Evolutionary conservation across 2,797 vertebrate genomes (phyloP).

Genomic region (Enteromius radiatus): DNA sequence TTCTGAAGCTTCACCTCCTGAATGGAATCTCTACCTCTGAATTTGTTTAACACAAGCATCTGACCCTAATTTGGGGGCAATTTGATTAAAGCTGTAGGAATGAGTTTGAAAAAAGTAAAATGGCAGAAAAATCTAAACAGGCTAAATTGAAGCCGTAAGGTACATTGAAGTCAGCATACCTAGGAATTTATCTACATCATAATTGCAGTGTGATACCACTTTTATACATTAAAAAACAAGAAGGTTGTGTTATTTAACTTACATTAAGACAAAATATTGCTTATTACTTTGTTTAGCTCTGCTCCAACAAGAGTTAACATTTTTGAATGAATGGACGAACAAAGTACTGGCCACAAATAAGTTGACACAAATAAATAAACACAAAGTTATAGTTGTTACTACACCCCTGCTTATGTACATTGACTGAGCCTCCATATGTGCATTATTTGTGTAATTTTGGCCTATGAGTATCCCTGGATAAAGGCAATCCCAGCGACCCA

Average conservation of each 20-base stretch:
- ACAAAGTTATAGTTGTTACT: neutral
- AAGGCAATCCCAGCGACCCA: neutral
- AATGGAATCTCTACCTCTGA: neutral
- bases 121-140: neutral
- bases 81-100: slow-evolving; percentile 3
- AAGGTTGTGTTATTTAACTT: neutral
- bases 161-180: neutral
- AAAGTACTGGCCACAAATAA: too few species aligned
- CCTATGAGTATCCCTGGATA: neutral
- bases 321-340: too few species aligned
- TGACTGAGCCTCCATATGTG: neutral
- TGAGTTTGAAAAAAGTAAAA: neutral
- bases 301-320: neutral
- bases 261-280: neutral
- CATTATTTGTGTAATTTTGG: too few species aligned
- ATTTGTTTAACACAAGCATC: neutral
- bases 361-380: neutral
- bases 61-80: neutral
- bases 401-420: neutral
- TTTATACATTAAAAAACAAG: neutral
- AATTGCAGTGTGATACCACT: neutral
- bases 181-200: neutral
- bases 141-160: neutral
- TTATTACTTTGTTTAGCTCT: too few species aligned
- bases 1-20: neutral